Evolutionary conservation across 2,797 vertebrate genomes (phyloP).

Genomic region (Takifugu rubripes): DNA sequence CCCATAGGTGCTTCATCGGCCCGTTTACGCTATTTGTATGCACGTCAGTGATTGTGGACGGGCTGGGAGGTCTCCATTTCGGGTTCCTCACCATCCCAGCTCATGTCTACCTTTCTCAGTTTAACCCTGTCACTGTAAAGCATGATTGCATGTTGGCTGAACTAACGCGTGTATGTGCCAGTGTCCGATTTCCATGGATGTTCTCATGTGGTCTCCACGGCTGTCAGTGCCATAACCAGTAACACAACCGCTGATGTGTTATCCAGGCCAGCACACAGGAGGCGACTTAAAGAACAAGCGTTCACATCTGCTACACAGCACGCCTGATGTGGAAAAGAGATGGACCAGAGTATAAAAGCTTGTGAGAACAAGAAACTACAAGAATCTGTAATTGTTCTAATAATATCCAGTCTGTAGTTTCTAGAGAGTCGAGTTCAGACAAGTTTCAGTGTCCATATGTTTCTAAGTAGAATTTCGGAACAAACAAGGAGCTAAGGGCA

Average conservation of each 20-base stretch:
- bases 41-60: conserved; percentile 1
- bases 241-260: conserved; percentile 33
- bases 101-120: conserved; percentile 14
- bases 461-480: background rate
- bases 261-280: conserved; percentile 22
- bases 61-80: conserved; percentile 48
- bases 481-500: background rate
- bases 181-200: background rate
- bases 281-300: conserved; percentile 20
- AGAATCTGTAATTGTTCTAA: too few relatives aligned
- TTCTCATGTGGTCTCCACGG: conserved; percentile 10
- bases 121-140: background rate
- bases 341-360: background rate
- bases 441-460: background rate
- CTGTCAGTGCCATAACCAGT: conserved; percentile 4
- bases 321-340: background rate
- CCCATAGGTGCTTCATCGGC: conserved; percentile 23
- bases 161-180: background rate
- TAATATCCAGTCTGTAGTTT: too few relatives aligned
- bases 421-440: too few relatives aligned
- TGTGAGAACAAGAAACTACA: too few relatives aligned
- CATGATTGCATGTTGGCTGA: background rate
- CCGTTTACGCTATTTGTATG: conserved; percentile 12
- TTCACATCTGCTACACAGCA: conserved; percentile 22
- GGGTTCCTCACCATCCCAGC: conserved; percentile 8